These are phyloP conservation scores for Streblospio benedicti DNA, from an alignment of 1,140 invertebrate genomes.

Conservation along the genomic window DNA sequence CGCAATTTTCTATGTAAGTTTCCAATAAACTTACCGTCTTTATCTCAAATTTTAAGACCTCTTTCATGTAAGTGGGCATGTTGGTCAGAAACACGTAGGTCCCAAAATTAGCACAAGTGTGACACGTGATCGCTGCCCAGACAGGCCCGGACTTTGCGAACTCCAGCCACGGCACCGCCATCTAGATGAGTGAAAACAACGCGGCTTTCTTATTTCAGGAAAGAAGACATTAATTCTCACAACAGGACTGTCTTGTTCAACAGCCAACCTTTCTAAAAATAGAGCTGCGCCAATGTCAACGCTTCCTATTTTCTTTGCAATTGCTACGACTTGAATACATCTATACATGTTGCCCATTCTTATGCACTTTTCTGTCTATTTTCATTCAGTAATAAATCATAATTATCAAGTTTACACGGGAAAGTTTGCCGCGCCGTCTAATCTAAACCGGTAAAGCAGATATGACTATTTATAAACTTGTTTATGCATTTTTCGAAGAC, in stretches of 20 bases:
- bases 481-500: too few species aligned
- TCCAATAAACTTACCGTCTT: constrained; percentile 36
- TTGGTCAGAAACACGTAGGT: constrained; percentile 39
- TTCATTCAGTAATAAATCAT: background rate
- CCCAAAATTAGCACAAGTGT: constrained; percentile 39
- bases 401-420: background rate
- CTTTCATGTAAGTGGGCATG: constrained; percentile 42
- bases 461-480: too few species aligned
- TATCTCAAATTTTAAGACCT: constrained; percentile 41
- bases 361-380: too few species aligned
- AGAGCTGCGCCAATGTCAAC: too few species aligned
- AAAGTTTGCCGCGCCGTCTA: background rate
- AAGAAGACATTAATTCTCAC: too few species aligned
- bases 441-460: too few species aligned
- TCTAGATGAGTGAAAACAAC: background rate
- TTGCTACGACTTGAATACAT: too few species aligned
- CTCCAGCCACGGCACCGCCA: constrained; percentile 28
- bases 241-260: constrained; percentile 10
- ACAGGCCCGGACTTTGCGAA: constrained; percentile 34
- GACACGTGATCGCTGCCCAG: constrained; percentile 29
- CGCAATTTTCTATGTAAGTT: too few species aligned
- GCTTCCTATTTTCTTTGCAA: too few species aligned
- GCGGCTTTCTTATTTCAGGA: background rate
- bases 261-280: constrained; percentile 9
- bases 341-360: too few species aligned